phyloP scores from a whole-genome alignment of 2,797 vertebrate species.

The Sarcoramphus papa region DNA sequence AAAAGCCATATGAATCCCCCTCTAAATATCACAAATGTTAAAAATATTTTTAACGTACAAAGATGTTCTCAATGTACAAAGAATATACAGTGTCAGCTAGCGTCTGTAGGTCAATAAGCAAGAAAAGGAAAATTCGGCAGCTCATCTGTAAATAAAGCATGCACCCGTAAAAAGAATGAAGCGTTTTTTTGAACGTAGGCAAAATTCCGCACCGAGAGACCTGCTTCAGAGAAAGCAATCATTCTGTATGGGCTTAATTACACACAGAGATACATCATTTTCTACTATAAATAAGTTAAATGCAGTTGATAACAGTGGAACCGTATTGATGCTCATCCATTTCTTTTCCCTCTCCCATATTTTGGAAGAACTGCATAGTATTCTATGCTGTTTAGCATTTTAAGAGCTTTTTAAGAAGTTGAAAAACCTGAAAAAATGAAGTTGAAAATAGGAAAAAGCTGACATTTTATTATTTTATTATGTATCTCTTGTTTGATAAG shows the following conservation, averaged over 20 bases:
- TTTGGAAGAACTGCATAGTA: background rate
- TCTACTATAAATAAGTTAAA: background rate
- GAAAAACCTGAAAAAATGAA: background rate
- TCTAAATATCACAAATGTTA: background rate
- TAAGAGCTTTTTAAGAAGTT: background rate
- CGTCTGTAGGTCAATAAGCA: background rate
- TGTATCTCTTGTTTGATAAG: background rate
- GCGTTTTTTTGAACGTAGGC: background rate
- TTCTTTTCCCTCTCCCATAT: background rate
- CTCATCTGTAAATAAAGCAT: background rate
- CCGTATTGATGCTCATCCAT: background rate
- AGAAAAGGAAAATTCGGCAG: background rate
- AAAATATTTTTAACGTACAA: background rate
- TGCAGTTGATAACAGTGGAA: background rate
- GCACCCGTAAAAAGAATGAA: background rate
- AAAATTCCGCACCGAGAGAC: background rate
- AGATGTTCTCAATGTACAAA: background rate
- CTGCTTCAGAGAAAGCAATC: conserved; percentile 16
- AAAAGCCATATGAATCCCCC: background rate
- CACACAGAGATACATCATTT: background rate
- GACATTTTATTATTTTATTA: conserved; percentile 7
- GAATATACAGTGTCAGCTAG: background rate
- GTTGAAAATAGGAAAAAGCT: background rate
- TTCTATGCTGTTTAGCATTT: background rate
- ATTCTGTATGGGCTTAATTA: background rate